Percentiles rank a stretch among this genome's conserved stretches.
Conservation (phyloP, 2,888 invertebrate species). For the Platycheirus rosarum region DNA sequence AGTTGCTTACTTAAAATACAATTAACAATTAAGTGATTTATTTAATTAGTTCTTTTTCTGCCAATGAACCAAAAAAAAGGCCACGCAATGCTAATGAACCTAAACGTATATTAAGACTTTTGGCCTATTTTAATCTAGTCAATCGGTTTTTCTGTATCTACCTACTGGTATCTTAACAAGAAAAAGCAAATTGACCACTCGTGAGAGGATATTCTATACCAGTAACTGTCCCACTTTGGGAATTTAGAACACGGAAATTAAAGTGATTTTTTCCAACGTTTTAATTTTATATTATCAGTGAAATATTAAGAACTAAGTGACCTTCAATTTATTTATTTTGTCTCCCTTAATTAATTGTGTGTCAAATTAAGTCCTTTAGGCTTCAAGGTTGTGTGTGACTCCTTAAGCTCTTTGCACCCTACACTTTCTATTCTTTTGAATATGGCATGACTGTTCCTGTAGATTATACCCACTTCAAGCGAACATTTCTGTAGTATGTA, state of each 20-base stretch:
- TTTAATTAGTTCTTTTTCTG: slow-evolving; percentile 9
- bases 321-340: not conserved
- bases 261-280: not conserved
- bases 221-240: not conserved
- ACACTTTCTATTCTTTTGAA: slow-evolving; percentile 23
- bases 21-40: not conserved
- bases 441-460: slow-evolving; percentile 31
- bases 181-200: slow-evolving; percentile 13
- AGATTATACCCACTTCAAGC: slow-evolving; percentile 49
- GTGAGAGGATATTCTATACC: not conserved
- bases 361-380: slow-evolving; percentile 55
- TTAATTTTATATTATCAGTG: not conserved
- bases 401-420: slow-evolving; percentile 16
- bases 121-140: slow-evolving; percentile 39
- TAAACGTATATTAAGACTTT: not conserved
- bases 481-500: slow-evolving; percentile 10
- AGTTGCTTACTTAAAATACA: slow-evolving; percentile 24
- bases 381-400: slow-evolving; percentile 62
- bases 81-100: no score
- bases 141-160: slow-evolving; percentile 45
- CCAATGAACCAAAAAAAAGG: not conserved
- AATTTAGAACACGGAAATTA: not conserved
- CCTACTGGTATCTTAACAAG: slow-evolving; percentile 13
- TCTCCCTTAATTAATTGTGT: slow-evolving; percentile 5
- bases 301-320: not conserved